Percentiles rank a stretch among this genome's conserved stretches.
Evolutionary conservation across 2,113 vertebrate genomes (phyloP).

Genomic region (Rhineura floridana): DNA sequence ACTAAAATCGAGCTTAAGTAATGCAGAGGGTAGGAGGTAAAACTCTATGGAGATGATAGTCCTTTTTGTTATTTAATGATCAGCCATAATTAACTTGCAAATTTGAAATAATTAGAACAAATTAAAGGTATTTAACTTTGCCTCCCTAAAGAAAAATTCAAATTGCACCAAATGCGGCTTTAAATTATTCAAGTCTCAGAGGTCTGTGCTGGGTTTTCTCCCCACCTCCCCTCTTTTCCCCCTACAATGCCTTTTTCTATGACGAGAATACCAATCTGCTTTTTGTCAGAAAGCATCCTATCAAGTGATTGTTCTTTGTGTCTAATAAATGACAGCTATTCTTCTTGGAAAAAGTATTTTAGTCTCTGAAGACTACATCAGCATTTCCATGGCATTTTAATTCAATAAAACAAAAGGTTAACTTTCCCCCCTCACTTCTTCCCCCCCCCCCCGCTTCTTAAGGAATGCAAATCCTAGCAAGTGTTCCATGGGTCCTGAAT

Average conservation of each 20-base stretch:
- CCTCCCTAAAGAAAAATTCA: constrained; percentile 89
- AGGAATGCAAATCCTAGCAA: constrained; percentile 79
- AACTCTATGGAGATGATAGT: constrained; percentile 83
- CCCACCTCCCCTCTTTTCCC: constrained; percentile 44
- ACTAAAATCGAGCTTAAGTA: constrained; percentile 86
- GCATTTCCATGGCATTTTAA: constrained; percentile 84
- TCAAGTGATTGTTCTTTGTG: constrained; percentile 84
- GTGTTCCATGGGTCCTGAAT: constrained; percentile 74
- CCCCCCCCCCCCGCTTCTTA: constrained; percentile 62
- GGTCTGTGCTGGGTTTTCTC: constrained; percentile 76
- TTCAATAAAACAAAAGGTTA: constrained; percentile 88
- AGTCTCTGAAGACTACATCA: constrained; percentile 81
- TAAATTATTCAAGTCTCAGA: constrained; percentile 90
- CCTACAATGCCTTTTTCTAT: constrained; percentile 80
- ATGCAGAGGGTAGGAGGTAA: constrained; percentile 86
- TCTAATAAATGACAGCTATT: constrained; percentile 84
- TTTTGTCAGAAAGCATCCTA: constrained; percentile 83
- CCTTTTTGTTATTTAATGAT: constrained; percentile 89
- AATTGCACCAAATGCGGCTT: constrained; percentile 87
- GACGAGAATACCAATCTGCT: constrained; percentile 84
- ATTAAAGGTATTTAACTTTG: constrained; percentile 92
- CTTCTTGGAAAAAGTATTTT: constrained; percentile 81
- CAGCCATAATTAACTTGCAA: constrained; percentile 89
- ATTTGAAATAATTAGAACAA: constrained; percentile 91
- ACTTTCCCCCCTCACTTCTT: constrained; percentile 67